Evolutionary conservation across 2,888 invertebrate genomes (phyloP).

Genomic region (Erpobdella octoculata): DNA sequence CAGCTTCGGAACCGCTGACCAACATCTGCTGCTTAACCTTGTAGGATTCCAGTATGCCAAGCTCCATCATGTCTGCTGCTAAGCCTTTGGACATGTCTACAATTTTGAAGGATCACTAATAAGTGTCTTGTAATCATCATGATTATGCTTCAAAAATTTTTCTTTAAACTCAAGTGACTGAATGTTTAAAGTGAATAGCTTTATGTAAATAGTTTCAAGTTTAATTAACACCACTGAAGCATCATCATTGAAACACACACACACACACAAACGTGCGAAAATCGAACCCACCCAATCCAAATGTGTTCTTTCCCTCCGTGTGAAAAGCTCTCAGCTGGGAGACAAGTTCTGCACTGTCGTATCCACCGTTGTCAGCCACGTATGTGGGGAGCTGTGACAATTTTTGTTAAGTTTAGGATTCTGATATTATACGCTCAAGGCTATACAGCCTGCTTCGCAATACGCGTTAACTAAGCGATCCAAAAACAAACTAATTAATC

Average conservation of each 20-base stretch:
- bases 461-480: not conserved
- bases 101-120: not conserved
- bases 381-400: slow-evolving; percentile 71
- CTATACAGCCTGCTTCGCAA: no score
- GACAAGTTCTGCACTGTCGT: slow-evolving; percentile 66
- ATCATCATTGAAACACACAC: no score
- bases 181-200: no score
- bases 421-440: not conserved
- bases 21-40: slow-evolving; percentile 88
- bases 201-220: no score
- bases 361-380: slow-evolving; percentile 97
- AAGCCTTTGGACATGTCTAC: slow-evolving; percentile 57
- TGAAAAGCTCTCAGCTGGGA: slow-evolving; percentile 85
- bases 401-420: not conserved
- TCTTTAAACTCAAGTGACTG: no score
- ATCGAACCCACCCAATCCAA: slow-evolving; percentile 65
- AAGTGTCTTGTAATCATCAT: not conserved
- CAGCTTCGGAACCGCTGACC: slow-evolving; percentile 87
- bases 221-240: no score
- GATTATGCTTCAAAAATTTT: not conserved
- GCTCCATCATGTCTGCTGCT: slow-evolving; percentile 77
- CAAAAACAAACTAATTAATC: not conserved
- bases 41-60: slow-evolving; percentile 92
- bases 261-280: not conserved
- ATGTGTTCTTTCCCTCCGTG: slow-evolving; percentile 67